A percentile compares a stretch with the other conserved stretches of the same genome.
These are phyloP conservation scores for Dolichomitus sp. DNA, from an alignment of 2,888 invertebrate genomes.

Conservation along the genomic window DNA sequence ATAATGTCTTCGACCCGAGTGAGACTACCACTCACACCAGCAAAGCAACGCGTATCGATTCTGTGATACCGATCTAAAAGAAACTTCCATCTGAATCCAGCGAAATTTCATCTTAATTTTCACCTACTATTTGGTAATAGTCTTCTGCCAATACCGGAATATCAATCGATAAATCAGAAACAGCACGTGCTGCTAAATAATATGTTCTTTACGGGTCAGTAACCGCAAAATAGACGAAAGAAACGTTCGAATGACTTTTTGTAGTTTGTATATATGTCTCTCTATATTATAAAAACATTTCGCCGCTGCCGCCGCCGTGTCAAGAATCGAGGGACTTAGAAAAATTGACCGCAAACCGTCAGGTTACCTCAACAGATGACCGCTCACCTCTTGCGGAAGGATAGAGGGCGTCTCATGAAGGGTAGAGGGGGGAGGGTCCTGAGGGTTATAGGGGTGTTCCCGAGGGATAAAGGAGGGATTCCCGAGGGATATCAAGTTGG, in stretches of 20 bases:
- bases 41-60: constrained; percentile 5
- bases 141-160: not conserved
- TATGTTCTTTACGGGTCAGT: not conserved
- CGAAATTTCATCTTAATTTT: constrained; percentile 53
- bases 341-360: no score
- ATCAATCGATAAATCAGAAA: not conserved
- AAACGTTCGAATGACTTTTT: not conserved
- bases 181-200: constrained; percentile 2
- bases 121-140: not conserved
- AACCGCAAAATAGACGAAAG: not conserved
- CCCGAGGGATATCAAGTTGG: no score
- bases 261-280: not conserved
- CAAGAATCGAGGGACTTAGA: no score
- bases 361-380: no score
- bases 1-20: constrained; percentile 1
- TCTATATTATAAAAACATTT: no score
- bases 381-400: no score
- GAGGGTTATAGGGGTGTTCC: no score
- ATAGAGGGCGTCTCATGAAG: no score
- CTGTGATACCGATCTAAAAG: constrained; percentile 23
- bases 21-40: constrained; percentile 12
- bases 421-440: no score
- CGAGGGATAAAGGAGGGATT: no score
- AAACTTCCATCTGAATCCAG: constrained; percentile 35
- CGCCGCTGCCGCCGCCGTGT: no score